A percentile compares a stretch with the other conserved stretches of the same genome.
phyloP scores from a whole-genome alignment of 1,140 invertebrate species.

The Leguminivora glycinivorella region DNA sequence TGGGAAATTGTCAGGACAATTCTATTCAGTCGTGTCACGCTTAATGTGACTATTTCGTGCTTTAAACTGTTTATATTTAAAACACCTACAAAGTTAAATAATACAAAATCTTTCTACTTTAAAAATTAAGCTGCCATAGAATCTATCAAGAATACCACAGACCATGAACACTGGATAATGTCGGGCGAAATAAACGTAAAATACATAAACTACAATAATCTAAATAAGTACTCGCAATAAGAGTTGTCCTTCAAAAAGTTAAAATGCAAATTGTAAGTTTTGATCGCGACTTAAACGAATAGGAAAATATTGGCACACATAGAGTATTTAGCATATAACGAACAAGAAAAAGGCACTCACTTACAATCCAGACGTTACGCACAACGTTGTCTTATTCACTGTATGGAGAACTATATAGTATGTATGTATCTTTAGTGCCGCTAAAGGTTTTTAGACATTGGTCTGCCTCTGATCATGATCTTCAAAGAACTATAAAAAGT shows the following conservation, averaged over 20 bases:
- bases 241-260: background rate
- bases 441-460: background rate
- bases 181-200: constrained; percentile 30
- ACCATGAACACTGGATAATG: constrained; percentile 52
- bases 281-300: constrained; percentile 27
- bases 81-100: constrained; percentile 45
- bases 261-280: constrained; percentile 1
- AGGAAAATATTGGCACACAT: constrained; percentile 47
- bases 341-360: constrained; percentile 41
- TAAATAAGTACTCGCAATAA: background rate
- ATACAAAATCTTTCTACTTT: constrained; percentile 30
- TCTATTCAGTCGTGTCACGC: background rate
- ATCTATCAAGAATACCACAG: constrained; percentile 45
- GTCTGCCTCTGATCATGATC: background rate
- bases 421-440: background rate
- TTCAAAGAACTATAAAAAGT: background rate
- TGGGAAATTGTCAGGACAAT: background rate
- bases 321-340: constrained; percentile 49
- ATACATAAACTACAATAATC: constrained; percentile 11
- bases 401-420: background rate
- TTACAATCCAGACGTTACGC: constrained; percentile 29
- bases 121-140: constrained; percentile 43
- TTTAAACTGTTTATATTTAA: constrained; percentile 11
- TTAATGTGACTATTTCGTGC: background rate
- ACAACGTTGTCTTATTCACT: constrained; percentile 5